phyloP scores from a whole-genome alignment of 1,140 invertebrate species.

The Homalodisca vitripennis region DNA sequence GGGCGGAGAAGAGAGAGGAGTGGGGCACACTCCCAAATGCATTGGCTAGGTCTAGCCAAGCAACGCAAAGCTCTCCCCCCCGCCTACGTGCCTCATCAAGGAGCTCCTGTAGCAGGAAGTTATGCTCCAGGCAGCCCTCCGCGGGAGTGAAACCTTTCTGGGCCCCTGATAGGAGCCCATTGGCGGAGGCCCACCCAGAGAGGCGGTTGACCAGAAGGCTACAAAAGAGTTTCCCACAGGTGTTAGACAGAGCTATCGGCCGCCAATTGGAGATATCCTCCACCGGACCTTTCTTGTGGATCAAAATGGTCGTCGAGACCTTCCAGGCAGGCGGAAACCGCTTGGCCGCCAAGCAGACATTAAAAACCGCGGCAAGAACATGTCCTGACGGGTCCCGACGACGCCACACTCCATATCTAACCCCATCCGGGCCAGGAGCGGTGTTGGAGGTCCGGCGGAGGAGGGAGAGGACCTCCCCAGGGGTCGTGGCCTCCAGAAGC shows the following conservation, averaged over 20 bases:
- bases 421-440: not conserved
- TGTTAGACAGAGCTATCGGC: not conserved
- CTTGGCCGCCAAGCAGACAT: not conserved
- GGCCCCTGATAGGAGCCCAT: not conserved
- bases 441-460: not conserved
- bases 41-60: slow-evolving; percentile 7
- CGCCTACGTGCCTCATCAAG: not conserved
- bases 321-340: not conserved
- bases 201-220: not conserved
- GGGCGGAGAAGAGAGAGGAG: not conserved
- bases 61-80: not conserved
- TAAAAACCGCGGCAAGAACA: not conserved
- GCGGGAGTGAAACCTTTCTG: not conserved
- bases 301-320: not conserved
- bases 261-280: slow-evolving; percentile 1
- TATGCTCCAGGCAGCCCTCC: slow-evolving; percentile 6
- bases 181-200: not conserved
- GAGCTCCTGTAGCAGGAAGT: not conserved
- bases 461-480: not conserved
- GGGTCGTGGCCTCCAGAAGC: not conserved
- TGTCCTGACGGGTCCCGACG: not conserved
- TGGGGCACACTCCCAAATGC: slow-evolving; percentile 1
- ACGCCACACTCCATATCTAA: not conserved
- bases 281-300: not conserved
- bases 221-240: slow-evolving; percentile 27